A percentile compares a stretch with the other conserved stretches of the same genome.
Evolutionary conservation across 2,888 invertebrate genomes (phyloP).

Genomic region (Ethmia dodecea): DNA sequence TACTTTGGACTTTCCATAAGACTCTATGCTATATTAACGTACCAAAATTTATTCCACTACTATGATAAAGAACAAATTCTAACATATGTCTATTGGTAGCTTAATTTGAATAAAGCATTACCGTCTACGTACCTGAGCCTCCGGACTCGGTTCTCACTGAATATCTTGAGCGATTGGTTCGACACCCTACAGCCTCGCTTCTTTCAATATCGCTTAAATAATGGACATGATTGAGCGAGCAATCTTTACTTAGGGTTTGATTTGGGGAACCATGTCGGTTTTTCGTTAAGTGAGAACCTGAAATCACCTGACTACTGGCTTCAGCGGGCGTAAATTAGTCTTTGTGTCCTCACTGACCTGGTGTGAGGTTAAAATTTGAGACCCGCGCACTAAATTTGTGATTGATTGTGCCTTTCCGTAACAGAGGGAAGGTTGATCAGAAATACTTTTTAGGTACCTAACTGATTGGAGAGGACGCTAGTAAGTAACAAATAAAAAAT

Average conservation of each 20-base stretch:
- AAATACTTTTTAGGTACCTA: too few relatives aligned
- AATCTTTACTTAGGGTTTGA: slow-evolving; percentile 56
- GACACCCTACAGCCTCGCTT: too few relatives aligned
- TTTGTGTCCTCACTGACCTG: slow-evolving; percentile 30
- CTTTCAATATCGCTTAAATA: slow-evolving; percentile 56
- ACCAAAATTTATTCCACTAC: slow-evolving; percentile 30
- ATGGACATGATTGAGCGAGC: slow-evolving; percentile 61
- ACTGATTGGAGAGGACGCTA: too few relatives aligned
- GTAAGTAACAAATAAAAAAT: too few relatives aligned
- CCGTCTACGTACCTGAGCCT: slow-evolving; percentile 36
- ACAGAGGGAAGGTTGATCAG: too few relatives aligned
- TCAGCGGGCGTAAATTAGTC: slow-evolving; percentile 24
- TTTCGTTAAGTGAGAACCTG: slow-evolving; percentile 46
- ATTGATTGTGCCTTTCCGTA: too few relatives aligned
- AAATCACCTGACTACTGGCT: slow-evolving; percentile 25
- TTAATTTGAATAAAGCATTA: slow-evolving; percentile 61
- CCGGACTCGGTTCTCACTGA: slow-evolving; percentile 45
- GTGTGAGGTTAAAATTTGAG: slow-evolving; percentile 21
- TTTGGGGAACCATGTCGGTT: slow-evolving; percentile 49
- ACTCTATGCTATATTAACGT: slow-evolving; percentile 10
- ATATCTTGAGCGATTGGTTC: slow-evolving; percentile 53
- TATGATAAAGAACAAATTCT: slow-evolving; percentile 37
- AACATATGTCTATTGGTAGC: slow-evolving; percentile 24
- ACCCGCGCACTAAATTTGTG: slow-evolving; percentile 13
- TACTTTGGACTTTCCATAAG: too few relatives aligned